Evolutionary conservation across 2,888 invertebrate genomes (phyloP), one percentile per base, ranked within the genome.

Genomic region (Sphaeridia pumilis): DNA sequence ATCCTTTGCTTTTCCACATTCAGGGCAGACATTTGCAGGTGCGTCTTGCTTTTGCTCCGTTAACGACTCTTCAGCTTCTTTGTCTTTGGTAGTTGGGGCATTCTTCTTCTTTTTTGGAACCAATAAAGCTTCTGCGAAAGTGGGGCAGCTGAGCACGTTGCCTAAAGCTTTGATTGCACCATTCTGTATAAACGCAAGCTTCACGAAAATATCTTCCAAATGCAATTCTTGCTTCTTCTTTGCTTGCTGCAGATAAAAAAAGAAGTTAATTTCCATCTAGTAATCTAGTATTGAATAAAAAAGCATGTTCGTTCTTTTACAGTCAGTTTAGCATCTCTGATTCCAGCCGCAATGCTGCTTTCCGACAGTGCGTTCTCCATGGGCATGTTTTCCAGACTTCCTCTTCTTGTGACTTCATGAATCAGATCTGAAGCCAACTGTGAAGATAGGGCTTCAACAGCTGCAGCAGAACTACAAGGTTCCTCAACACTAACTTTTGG

Each of bases 121-220:
- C 7, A 78, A 67, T 52, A 78, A 70, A 62, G 77, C 68, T 65
- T 79, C 78, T 0, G 75, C 71, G 64, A 76, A 78, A 48, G 73
- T 72, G 31, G 73, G 73, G 47, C 75, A 74, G 35, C 74, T 73
- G 24, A 79, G 66, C 27, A 79, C 70, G 3, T 72, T 68, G 49
- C 72, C 71, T 17, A 80, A 67, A 3, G 75, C 70, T 66, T 79
- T 78, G 55, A 79, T 67, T 2, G 79, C 76, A 2, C 76, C 71
- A 58, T 78, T 72, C 65, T 78, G 78, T 28, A 79, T 63, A 57
- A 72, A 73, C 0, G 75, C 71, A 55, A 77, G 66, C 55, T 62
- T 61, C 3, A 63, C 43, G 24, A 51, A 59, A 2, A 59, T 55
- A 43, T 54, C 54, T 31, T 65, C 65, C 46, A 65, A 49, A 25